Evolutionary conservation across 2,113 vertebrate species (phyloP), one percentile per base, ranked within the genome.

Genomic region (Phrynocephalus versicolor): DNA sequence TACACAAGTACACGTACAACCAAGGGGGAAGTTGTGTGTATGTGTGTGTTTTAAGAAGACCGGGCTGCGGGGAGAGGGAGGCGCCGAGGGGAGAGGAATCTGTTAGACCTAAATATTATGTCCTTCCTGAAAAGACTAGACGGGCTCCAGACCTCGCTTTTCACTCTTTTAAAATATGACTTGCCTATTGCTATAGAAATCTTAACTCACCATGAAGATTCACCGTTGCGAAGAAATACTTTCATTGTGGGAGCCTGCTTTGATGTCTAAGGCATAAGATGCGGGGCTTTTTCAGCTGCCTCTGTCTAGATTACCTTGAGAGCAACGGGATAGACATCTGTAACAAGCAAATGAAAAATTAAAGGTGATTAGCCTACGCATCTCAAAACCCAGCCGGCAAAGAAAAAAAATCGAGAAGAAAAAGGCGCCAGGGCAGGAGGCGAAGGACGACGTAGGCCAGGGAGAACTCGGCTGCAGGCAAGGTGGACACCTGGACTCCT

Each of bases 161-260:
- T 97, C 97, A 98, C 97, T 97, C 98, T 98, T 98, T 97, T 98
- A 97, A 97, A 98, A 97, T 99, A 97, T 97, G 98, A 98, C 97
- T 99, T 97, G 97, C 97, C 97, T 96, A 98, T 98, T 98, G 97
- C 98, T 97, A 97, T 99, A 98, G 98, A 99, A 99, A 98, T 98
- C 97, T 97, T 99, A 99, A 99, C 98, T 98, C 97, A 99, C 98
- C 99, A 97, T 99, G 98, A 99, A 98, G 98, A 99, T 99, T 97
- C 98, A 98, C 97, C 97, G 98, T 98, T 96, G 97, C 97, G 97
- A 97, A 98, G 97, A 98, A 99, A 98, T 97, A 96, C 96, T 95
- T 97, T 51, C 98, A 98, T 99, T 99, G 98, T 99, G 94, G 70
- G 93, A 96, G 94, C 88, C 92, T 95, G 94, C 98, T 99, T 99